phyloP scores from a whole-genome alignment of 2,888 invertebrate species.

The Drosophila basisetae region DNA sequence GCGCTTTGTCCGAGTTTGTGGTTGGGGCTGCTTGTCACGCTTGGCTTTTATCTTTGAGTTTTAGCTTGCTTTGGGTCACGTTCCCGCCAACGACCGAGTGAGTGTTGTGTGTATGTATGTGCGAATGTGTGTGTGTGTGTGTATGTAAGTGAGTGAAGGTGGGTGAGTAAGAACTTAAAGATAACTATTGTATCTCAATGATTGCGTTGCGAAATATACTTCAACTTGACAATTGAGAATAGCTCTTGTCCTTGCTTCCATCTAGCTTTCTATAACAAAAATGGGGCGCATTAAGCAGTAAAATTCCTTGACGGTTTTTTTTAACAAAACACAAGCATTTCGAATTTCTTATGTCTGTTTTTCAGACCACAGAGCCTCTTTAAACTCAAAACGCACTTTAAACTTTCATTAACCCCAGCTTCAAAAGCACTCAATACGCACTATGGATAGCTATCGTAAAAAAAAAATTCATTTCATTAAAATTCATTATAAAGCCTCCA shows the following conservation, averaged over 20 bases:
- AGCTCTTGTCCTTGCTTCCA: background rate
- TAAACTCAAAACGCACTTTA: background rate
- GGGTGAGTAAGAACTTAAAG: slow-evolving; percentile 35
- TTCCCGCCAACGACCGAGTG: slow-evolving; percentile 37
- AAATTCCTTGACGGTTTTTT: background rate
- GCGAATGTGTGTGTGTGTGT: background rate
- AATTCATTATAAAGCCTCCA: background rate
- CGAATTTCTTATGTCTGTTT: background rate
- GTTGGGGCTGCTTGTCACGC: slow-evolving; percentile 59
- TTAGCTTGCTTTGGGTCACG: slow-evolving; percentile 52
- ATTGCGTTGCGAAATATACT: background rate
- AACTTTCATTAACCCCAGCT: background rate
- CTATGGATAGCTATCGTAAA: background rate
- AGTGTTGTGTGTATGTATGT: slow-evolving; percentile 13
- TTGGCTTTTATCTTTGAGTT: slow-evolving; percentile 49
- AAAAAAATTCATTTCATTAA: background rate
- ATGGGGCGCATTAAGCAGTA: background rate
- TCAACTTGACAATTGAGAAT: background rate
- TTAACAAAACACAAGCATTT: background rate
- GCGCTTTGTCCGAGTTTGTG: slow-evolving; percentile 17
- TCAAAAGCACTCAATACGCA: background rate
- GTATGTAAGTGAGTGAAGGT: slow-evolving; percentile 15
- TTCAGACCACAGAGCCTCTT: background rate
- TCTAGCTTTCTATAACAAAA: background rate
- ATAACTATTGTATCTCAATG: slow-evolving; percentile 17